Conservation (phyloP, 2,888 invertebrate species). For the Antheraea yamamai region DNA sequence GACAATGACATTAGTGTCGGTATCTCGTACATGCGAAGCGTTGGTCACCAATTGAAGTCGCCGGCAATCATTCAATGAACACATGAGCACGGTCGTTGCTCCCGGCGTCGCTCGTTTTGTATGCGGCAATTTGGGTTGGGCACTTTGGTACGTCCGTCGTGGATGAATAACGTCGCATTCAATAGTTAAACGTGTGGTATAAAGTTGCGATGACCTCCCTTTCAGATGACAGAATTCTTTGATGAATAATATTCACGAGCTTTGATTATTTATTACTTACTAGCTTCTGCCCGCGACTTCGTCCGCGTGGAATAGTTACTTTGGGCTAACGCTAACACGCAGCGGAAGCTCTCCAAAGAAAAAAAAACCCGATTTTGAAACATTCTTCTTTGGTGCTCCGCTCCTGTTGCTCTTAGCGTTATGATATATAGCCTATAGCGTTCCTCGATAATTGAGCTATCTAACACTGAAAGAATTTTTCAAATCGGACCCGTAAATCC, state of each 20-base stretch:
- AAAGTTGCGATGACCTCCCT: conserved; percentile 1
- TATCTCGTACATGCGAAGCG: neutral
- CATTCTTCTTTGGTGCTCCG: too few relatives aligned
- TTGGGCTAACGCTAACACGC: too few relatives aligned
- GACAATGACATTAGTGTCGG: conserved; percentile 12
- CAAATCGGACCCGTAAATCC: too few relatives aligned
- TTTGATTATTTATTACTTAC: neutral
- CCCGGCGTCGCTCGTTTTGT: conserved; percentile 25
- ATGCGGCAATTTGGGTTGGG: conserved; percentile 27
- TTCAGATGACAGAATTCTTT: neutral
- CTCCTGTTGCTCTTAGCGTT: too few relatives aligned
- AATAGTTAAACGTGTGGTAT: conserved; percentile 23
- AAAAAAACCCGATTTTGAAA: too few relatives aligned
- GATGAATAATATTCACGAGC: neutral
- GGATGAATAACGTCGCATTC: conserved; percentile 50
- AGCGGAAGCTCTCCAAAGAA: too few relatives aligned
- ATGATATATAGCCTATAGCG: too few relatives aligned
- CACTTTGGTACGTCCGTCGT: conserved; percentile 44
- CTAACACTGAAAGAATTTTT: too few relatives aligned
- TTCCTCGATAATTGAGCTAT: too few relatives aligned
- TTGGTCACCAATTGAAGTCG: conserved; percentile 16
- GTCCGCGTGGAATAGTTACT: too few relatives aligned
- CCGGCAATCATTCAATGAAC: conserved; percentile 46
- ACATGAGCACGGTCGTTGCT: conserved; percentile 45
- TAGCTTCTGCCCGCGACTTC: too few relatives aligned